phyloP scores from a whole-genome alignment of 1,140 invertebrate species.

The Psilanteris sp. region DNA sequence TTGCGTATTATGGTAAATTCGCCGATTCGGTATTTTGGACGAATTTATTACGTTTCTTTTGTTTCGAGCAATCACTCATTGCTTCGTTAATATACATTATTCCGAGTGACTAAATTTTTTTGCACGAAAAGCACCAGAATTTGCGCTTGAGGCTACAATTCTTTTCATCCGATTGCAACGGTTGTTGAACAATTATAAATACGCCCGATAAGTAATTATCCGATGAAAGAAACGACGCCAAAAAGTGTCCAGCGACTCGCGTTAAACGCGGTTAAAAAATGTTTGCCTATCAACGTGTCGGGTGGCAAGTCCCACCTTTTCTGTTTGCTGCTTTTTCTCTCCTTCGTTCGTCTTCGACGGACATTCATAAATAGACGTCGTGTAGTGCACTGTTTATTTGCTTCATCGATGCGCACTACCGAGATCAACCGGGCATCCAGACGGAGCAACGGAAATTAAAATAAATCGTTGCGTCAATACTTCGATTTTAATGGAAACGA shows the following conservation, averaged over 20 bases:
- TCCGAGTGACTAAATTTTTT: too few relatives aligned
- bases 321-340: conserved; percentile 10
- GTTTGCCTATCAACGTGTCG: conserved; percentile 42
- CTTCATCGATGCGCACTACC: conserved; percentile 45
- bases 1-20: neutral
- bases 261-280: conserved; percentile 28
- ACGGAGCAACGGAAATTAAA: conserved; percentile 22
- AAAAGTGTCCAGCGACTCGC: conserved; percentile 1
- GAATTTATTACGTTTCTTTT: neutral
- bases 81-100: neutral
- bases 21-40: neutral
- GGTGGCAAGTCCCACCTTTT: conserved; percentile 13
- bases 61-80: neutral
- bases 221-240: conserved; percentile 24
- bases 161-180: neutral
- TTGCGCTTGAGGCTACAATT: too few relatives aligned
- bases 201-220: conserved; percentile 32
- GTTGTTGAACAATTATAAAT: too few relatives aligned
- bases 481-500: conserved; percentile 26
- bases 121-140: too few relatives aligned
- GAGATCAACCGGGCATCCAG: conserved; percentile 17
- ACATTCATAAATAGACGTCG: conserved; percentile 52
- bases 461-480: conserved; percentile 39
- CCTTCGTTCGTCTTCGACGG: conserved; percentile 10
- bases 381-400: conserved; percentile 54